These are phyloP conservation scores for Xestoiulus laeticollis DNA, from an alignment of 2,888 invertebrate species.

Conservation along the genomic window DNA sequence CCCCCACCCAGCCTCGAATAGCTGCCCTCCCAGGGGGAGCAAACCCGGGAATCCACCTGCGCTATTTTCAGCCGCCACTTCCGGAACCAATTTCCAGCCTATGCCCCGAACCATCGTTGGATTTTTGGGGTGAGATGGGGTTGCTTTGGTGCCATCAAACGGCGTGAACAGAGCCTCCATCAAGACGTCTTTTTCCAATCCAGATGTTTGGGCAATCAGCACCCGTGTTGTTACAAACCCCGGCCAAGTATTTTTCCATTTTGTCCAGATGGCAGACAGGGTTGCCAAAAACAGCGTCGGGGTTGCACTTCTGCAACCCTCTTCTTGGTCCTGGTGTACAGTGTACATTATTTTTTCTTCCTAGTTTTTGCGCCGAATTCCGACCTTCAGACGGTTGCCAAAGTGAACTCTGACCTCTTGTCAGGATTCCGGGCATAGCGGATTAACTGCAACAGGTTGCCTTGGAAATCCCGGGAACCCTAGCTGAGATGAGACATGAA, in stretches of 20 bases:
- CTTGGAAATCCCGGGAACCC: no score
- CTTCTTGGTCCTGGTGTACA: neutral
- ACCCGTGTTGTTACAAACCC: neutral
- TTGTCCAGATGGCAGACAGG: slow-evolving; percentile 36
- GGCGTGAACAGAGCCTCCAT: neutral
- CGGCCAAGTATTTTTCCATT: neutral
- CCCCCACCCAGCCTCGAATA: no score
- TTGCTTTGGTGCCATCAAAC: neutral
- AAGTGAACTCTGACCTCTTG: neutral
- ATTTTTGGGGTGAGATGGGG: neutral
- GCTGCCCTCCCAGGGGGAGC: no score
- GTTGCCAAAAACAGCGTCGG: neutral
- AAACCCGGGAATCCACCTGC: slow-evolving; percentile 23
- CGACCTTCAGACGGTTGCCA: neutral
- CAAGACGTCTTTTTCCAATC: neutral
- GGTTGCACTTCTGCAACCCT: neutral
- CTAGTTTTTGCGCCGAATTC: neutral
- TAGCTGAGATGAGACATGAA: no score
- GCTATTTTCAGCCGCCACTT: slow-evolving; percentile 38
- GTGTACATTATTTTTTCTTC: neutral
- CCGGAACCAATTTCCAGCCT: neutral
- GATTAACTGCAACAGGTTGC: no score
- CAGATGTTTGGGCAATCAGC: slow-evolving; percentile 42
- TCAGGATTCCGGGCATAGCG: no score
- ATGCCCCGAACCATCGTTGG: neutral